Evolutionary conservation across 2,797 vertebrate genomes (phyloP).

Genomic region (Spheniscus humboldti): DNA sequence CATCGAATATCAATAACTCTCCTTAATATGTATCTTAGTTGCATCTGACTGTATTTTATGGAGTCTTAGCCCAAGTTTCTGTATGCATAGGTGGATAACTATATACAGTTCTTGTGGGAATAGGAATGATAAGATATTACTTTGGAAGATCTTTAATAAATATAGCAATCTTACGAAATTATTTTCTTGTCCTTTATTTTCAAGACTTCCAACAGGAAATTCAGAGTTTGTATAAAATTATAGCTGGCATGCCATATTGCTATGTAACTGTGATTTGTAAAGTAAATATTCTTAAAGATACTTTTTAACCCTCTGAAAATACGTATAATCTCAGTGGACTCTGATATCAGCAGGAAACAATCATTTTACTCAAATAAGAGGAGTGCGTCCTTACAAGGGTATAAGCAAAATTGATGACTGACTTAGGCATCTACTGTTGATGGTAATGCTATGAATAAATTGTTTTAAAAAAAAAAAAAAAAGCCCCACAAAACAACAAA

Average conservation of each 20-base stretch:
- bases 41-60: not conserved
- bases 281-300: not conserved
- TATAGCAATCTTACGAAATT: not conserved
- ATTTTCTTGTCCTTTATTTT: slow-evolving; percentile 6
- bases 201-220: not conserved
- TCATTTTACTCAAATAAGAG: not conserved
- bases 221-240: not conserved
- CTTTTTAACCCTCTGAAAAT: slow-evolving; percentile 17
- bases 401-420: not conserved
- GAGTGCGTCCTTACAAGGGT: not conserved
- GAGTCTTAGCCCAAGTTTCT: not conserved
- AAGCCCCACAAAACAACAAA: not conserved
- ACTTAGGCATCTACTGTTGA: not conserved
- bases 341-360: slow-evolving; percentile 36
- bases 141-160: slow-evolving; percentile 43
- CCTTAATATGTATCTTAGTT: not conserved
- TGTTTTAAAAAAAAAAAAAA: not conserved
- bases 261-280: not conserved
- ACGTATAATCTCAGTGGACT: not conserved
- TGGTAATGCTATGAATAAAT: not conserved
- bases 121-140: not conserved
- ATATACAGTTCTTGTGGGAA: not conserved
- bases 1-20: not conserved
- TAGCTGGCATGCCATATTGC: not conserved
- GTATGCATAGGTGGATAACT: not conserved